A percentile compares a stretch with the other conserved stretches of the same genome.
phyloP scores from a whole-genome alignment of 2,113 vertebrate genomes.

The Stomatorhinus ivindoensis region DNA sequence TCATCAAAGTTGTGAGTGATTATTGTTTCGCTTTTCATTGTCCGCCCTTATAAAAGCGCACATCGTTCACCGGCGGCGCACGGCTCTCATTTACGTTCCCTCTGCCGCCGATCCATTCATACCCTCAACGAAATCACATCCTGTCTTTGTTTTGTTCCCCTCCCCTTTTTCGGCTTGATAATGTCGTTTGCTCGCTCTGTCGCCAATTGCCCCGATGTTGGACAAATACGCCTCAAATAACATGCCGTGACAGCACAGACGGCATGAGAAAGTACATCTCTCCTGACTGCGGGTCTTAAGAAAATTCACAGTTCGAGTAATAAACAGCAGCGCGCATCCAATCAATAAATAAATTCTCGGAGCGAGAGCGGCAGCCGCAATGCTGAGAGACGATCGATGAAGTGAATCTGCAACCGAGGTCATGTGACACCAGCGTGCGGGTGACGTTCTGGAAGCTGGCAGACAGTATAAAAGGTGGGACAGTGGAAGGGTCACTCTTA shows the following conservation, averaged over 20 bases:
- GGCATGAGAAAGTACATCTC: neutral
- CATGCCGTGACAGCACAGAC: neutral
- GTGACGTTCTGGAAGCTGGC: neutral
- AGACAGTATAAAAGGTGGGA: neutral
- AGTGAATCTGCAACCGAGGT: neutral
- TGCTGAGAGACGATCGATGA: neutral
- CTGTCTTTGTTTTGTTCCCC: neutral
- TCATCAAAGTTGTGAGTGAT: conserved; percentile 98
- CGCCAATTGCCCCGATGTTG: neutral
- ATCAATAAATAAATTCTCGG: neutral
- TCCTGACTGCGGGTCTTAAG: neutral
- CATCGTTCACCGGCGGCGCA: conserved; percentile 81
- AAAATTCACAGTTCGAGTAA: conserved; percentile 3
- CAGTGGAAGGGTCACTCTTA: neutral
- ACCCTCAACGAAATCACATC: conserved; percentile 15
- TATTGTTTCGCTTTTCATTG: conserved; percentile 98
- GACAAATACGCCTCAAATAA: neutral
- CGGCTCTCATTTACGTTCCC: conserved; percentile 47
- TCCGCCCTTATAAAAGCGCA: conserved; percentile 92
- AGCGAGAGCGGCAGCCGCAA: neutral
- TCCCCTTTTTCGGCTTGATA: neutral
- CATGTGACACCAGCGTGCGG: neutral
- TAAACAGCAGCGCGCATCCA: neutral
- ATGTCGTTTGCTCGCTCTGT: neutral
- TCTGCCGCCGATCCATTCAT: conserved; percentile 48